A percentile compares a stretch with the other conserved stretches of the same genome.
phyloP scores from a whole-genome alignment of 2,113 vertebrate genomes.

The Rynchops niger region DNA sequence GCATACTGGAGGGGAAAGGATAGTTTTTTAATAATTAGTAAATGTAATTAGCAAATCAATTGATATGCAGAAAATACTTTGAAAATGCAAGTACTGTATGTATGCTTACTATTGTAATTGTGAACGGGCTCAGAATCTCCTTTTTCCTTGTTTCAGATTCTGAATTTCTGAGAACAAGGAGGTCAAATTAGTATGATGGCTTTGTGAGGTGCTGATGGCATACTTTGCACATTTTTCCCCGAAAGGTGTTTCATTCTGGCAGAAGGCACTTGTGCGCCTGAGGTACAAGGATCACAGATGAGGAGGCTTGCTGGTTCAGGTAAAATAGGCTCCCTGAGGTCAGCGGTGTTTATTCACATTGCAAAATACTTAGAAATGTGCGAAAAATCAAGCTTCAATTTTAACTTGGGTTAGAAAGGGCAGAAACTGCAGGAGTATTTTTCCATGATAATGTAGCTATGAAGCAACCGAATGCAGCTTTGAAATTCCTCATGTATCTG shows the following conservation, averaged over 20 bases:
- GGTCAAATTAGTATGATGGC: neutral
- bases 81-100: neutral
- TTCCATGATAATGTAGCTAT: neutral
- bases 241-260: neutral
- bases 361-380: neutral
- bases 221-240: neutral
- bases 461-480: neutral
- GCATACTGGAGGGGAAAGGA: neutral
- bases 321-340: neutral
- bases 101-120: neutral
- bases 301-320: neutral
- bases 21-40: neutral
- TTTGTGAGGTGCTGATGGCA: neutral
- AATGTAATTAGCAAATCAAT: neutral
- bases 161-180: neutral
- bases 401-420: neutral
- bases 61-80: neutral
- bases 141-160: neutral
- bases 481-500: neutral
- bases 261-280: neutral
- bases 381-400: neutral
- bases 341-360: neutral
- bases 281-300: neutral
- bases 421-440: neutral
- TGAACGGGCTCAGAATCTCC: neutral